A percentile compares a stretch with the other conserved stretches of the same genome.
These are phyloP conservation scores for Dyspetes luteomarginatus DNA, from an alignment of 2,888 invertebrate species.

Conservation along the genomic window DNA sequence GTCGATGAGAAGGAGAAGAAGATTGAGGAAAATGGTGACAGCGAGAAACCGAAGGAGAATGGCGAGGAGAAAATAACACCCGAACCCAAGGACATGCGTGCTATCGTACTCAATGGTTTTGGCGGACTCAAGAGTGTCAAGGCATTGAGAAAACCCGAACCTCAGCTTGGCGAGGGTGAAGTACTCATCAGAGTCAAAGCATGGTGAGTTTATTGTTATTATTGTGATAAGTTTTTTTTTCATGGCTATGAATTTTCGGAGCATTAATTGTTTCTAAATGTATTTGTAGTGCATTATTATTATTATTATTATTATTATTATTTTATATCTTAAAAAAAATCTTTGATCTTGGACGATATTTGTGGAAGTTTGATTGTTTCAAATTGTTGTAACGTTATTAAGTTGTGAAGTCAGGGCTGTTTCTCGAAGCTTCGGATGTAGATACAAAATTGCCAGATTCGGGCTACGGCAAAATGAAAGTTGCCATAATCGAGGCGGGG, in stretches of 20 bases:
- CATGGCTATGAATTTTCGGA: conserved; percentile 13
- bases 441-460: no score
- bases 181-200: conserved; percentile 93
- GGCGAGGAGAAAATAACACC: conserved; percentile 80
- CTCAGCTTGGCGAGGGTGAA: conserved; percentile 89
- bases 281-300: no score
- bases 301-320: no score
- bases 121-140: conserved; percentile 94
- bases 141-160: conserved; percentile 92
- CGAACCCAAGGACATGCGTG: conserved; percentile 92
- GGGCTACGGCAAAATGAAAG: no score
- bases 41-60: conserved; percentile 81
- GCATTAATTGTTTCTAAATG: not conserved
- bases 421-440: not conserved
- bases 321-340: no score
- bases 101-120: conserved; percentile 93
- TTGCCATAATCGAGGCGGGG: not conserved
- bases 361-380: conserved; percentile 40
- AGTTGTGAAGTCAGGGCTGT: not conserved
- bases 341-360: no score
- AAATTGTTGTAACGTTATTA: not conserved
- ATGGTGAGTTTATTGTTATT: conserved; percentile 87
- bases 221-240: conserved; percentile 16
- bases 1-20: conserved; percentile 85
- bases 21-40: conserved; percentile 82